phyloP scores from a whole-genome alignment of 2,888 invertebrate genomes.

The Nudaria mundana region DNA sequence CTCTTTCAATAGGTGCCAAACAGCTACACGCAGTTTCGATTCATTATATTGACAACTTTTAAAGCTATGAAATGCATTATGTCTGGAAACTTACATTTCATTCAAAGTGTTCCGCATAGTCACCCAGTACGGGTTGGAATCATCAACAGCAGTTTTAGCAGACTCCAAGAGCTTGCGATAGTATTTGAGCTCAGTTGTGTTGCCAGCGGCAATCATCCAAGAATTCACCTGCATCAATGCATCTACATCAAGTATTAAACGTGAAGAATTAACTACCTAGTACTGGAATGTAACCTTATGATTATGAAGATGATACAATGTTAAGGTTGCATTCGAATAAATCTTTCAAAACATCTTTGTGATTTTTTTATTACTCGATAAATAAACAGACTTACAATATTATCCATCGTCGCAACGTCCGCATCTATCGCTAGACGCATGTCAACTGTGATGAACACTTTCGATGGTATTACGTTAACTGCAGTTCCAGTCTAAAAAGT shows the following conservation, averaged over 20 bases:
- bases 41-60: too few species aligned
- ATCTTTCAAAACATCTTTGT: too few species aligned
- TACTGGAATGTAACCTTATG: too few species aligned
- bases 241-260: too few species aligned
- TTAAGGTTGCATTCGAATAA: too few species aligned
- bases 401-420: constrained; percentile 38
- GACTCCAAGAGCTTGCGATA: constrained; percentile 47
- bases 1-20: too few species aligned
- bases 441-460: constrained; percentile 43
- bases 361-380: too few species aligned
- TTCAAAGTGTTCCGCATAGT: constrained; percentile 81
- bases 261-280: too few species aligned
- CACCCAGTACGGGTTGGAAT: constrained; percentile 85
- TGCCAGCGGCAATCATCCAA: constrained; percentile 49
- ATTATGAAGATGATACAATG: too few species aligned
- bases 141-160: constrained; percentile 76
- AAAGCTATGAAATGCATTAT: too few species aligned
- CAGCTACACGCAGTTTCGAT: too few species aligned
- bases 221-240: constrained; percentile 45
- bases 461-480: constrained; percentile 51
- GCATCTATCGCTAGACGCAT: constrained; percentile 47
- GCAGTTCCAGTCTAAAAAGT: constrained; percentile 51
- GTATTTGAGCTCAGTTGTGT: constrained; percentile 44
- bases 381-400: constrained; percentile 51
- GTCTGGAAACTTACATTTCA: constrained; percentile 58